Base-by-base conservation (phyloP, 2,797 vertebrate genomes). In the Mareca strepera region DNA sequence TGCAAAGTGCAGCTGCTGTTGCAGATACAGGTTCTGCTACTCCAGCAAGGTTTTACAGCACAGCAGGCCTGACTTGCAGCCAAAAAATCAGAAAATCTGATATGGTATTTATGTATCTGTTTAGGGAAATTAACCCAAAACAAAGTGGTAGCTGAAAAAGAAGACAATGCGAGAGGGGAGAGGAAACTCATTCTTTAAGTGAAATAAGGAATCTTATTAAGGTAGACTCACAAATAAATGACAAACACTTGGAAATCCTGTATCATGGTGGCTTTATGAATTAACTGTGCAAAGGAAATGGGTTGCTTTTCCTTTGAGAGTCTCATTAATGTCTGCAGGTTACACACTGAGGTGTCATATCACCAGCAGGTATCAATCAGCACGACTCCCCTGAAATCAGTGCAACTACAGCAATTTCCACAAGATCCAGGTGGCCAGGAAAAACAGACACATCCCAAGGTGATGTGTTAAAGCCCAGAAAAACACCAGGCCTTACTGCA, bases 71-170 rank as follows among this genome's bases (percentile, higher is more conserved):
- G 92, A 96, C 55, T 87, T 2, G 0, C 43, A 81, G 91, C 93
- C 91, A 96, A 94, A 62, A 74, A 20, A 48, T 48, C 35, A 58
- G 91, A 95, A 82, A 94, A 97, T 58, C 70, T 94, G 88, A 92
- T 92, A 63, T 0, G 7, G 59, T 86, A 82, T 84, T 90, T 94
- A 90, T 90, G 68, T 78, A 43, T 93, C 70, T 96, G 60, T 93
- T 93, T 90, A 95, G 82, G 79, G 74, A 92, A 94, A 95, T 93
- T 41, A 94, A 72, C 70, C 60, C 78, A 58, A 94, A 95, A 60
- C 86, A 79, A 89, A 87, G 88, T 70, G 83, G 85, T 62, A 85
- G 69, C 43, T 81, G 56, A 87, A 67, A 88, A 80, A 78, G 29
- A 75, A 80, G 63, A 85, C 60, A 73, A 29, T 78, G 73, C 46